Evolutionary conservation across 2,797 vertebrate genomes (phyloP).

Genomic region (Lates japonicus): DNA sequence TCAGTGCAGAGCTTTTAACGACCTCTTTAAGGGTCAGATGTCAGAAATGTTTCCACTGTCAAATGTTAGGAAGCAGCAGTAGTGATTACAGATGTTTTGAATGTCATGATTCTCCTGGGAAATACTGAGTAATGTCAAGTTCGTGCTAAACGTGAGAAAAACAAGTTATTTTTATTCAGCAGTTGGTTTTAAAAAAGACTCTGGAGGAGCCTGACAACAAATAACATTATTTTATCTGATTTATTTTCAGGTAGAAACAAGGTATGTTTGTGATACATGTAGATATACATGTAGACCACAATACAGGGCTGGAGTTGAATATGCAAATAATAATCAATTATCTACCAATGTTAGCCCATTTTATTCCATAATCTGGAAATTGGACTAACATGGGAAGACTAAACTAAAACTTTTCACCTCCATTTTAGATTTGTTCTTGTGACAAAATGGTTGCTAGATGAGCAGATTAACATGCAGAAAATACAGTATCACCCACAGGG

Average conservation of each 20-base stretch:
- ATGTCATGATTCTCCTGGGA: neutral
- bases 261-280: too few species aligned
- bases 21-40: conserved; percentile 2
- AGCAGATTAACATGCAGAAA: neutral
- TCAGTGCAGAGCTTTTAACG: neutral
- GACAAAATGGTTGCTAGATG: conserved; percentile 29
- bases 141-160: neutral
- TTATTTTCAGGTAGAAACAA: neutral
- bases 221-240: neutral
- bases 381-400: too few species aligned
- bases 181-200: neutral
- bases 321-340: too few species aligned
- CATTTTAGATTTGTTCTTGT: conserved; percentile 9
- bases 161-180: neutral
- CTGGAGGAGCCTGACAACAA: neutral
- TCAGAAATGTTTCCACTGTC: conserved; percentile 7
- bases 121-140: neutral
- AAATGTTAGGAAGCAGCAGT: neutral
- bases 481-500: neutral
- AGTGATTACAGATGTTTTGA: neutral
- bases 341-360: too few species aligned
- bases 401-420: neutral
- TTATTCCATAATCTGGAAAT: neutral
- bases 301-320: too few species aligned
- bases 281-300: too few species aligned